Conservation (phyloP, 2,888 invertebrate genomes). For the Lottia gigantea region DNA sequence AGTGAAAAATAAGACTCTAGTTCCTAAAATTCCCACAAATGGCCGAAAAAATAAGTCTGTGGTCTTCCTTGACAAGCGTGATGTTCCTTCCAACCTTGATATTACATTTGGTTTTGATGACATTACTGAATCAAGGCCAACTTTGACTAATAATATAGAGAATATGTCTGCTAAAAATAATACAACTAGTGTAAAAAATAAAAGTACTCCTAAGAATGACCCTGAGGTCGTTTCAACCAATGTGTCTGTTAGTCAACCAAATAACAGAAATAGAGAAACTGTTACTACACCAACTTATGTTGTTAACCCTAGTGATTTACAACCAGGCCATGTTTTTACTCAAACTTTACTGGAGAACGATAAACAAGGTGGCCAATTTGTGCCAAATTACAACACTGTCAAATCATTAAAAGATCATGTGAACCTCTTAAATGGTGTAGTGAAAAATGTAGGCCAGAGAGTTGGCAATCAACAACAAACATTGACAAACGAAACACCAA, state of each 20-base stretch:
- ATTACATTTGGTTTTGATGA: constrained; percentile 59
- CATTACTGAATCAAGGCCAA: constrained; percentile 16
- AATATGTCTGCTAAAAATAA: constrained; percentile 11
- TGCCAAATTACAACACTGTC: neutral
- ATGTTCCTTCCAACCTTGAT: constrained; percentile 44
- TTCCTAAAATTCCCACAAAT: constrained; percentile 16
- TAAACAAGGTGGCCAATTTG: neutral
- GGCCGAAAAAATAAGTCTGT: constrained; percentile 45
- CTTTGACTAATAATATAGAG: neutral
- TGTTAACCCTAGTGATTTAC: neutral
- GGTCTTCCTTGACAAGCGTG: constrained; percentile 57
- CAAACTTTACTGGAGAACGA: neutral
- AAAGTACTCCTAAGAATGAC: neutral
- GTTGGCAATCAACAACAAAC: neutral
- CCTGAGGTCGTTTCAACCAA: constrained; percentile 14
- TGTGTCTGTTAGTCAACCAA: neutral
- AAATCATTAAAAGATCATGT: constrained; percentile 4
- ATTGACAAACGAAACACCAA: neutral
- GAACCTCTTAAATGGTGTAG: neutral
- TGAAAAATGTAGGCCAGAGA: constrained; percentile 4
- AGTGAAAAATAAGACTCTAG: neutral
- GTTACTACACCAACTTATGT: neutral
- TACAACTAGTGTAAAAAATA: constrained; percentile 15
- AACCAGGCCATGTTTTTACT: neutral
- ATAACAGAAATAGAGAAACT: neutral